A percentile compares a stretch with the other conserved stretches of the same genome.
These are phyloP conservation scores for Equus quagga DNA, from an alignment of 2,113 vertebrate genomes.

Conservation along the genomic window DNA sequence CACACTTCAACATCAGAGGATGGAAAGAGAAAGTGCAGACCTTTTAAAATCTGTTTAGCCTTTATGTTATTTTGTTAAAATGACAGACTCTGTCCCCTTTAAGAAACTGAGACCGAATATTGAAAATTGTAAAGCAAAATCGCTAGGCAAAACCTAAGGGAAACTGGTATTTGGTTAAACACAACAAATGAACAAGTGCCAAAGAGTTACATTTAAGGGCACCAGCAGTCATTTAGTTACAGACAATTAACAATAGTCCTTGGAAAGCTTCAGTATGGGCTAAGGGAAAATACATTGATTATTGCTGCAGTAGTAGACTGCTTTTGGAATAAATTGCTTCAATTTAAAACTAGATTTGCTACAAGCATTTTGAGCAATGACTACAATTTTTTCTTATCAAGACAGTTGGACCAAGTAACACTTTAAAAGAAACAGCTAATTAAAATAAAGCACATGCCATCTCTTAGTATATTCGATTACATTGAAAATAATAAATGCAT, in stretches of 20 bases:
- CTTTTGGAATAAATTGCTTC: slow-evolving; percentile 88
- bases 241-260: slow-evolving; percentile 88
- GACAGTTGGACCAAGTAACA: slow-evolving; percentile 79
- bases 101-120: slow-evolving; percentile 75
- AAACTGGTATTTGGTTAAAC: slow-evolving; percentile 84
- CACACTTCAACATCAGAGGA: slow-evolving; percentile 81
- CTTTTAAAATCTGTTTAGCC: slow-evolving; percentile 82
- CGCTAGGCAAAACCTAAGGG: slow-evolving; percentile 72
- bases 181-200: slow-evolving; percentile 84
- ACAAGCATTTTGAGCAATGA: slow-evolving; percentile 86
- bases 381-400: slow-evolving; percentile 86
- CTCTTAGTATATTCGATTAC: slow-evolving; percentile 74
- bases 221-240: slow-evolving; percentile 88
- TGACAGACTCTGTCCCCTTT: slow-evolving; percentile 78
- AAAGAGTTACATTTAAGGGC: slow-evolving; percentile 85
- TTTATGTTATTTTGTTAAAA: slow-evolving; percentile 76
- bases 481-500: slow-evolving; percentile 80
- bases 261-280: slow-evolving; percentile 81
- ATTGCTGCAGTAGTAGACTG: slow-evolving; percentile 84
- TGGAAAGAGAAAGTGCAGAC: slow-evolving; percentile 76
- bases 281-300: slow-evolving; percentile 89
- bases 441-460: slow-evolving; percentile 84
- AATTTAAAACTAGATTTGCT: slow-evolving; percentile 89
- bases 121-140: slow-evolving; percentile 84
- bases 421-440: slow-evolving; percentile 84